Conservation (phyloP, 1,140 invertebrate genomes). For the Heliconius eleuchia region DNA sequence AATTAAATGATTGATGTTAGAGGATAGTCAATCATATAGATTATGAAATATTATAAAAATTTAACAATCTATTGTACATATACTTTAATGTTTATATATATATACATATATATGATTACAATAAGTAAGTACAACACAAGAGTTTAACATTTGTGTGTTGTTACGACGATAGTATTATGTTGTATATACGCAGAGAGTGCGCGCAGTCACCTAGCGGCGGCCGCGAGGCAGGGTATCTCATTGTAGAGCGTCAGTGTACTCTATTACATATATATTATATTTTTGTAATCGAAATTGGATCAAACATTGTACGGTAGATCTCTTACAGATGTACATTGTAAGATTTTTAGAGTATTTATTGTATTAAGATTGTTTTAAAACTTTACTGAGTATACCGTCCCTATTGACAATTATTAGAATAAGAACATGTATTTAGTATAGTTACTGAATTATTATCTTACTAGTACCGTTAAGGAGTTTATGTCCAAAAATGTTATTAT, state of each 20-base stretch:
- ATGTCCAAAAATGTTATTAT: constrained; percentile 3
- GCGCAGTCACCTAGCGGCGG: neutral
- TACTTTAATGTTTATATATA: neutral
- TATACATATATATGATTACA: no score
- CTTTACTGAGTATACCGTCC: constrained; percentile 29
- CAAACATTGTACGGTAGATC: neutral
- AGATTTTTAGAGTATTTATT: constrained; percentile 2
- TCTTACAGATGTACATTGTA: neutral
- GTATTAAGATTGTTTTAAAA: constrained; percentile 8
- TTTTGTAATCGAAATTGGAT: constrained; percentile 9
- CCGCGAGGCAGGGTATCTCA: neutral
- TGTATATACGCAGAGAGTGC: no score
- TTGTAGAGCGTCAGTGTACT: constrained; percentile 27
- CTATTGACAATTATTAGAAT: constrained; percentile 34
- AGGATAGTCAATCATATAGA: neutral
- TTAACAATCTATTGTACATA: neutral
- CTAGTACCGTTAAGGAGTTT: neutral
- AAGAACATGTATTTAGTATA: constrained; percentile 19
- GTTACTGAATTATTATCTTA: neutral
- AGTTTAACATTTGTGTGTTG: neutral
- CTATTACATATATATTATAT: constrained; percentile 15
- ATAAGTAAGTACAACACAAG: neutral
- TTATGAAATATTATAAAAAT: neutral
- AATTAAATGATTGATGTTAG: neutral
- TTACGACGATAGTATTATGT: no score